Evolutionary conservation across 2,888 invertebrate species (phyloP).

Genomic region (Phyto melanocephala): DNA sequence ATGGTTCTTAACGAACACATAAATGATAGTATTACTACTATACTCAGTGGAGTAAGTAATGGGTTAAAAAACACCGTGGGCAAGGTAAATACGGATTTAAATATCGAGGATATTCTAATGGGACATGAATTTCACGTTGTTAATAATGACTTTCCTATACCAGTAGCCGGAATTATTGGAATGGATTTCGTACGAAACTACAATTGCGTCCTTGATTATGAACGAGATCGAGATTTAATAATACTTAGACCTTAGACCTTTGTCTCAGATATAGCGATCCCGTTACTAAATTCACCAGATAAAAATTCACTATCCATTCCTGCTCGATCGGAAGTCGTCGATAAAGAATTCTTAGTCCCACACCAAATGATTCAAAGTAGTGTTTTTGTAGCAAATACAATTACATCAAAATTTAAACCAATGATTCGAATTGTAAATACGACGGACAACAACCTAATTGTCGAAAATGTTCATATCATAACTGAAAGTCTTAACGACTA

Average conservation of each 20-base stretch:
- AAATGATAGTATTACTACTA: not conserved
- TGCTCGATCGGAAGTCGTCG: not conserved
- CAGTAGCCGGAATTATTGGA: no score
- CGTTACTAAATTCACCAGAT: not conserved
- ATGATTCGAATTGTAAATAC: not conserved
- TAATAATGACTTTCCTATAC: no score
- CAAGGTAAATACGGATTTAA: no score
- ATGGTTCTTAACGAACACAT: constrained; percentile 7
- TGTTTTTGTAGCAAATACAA: not conserved
- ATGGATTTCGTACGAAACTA: no score
- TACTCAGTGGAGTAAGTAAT: not conserved
- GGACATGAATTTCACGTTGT: no score
- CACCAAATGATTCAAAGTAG: not conserved
- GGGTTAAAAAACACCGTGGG: not conserved
- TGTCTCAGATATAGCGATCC: not conserved
- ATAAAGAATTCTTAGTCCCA: not conserved
- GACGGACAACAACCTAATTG: not conserved
- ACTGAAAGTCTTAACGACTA: not conserved
- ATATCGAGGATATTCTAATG: no score
- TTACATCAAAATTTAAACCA: not conserved
- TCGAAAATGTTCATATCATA: not conserved
- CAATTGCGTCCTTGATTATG: not conserved
- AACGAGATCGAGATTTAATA: not conserved
- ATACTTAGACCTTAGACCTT: not conserved
- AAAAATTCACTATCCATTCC: not conserved